Base-by-base conservation (phyloP, 2,888 invertebrate species). In the Tethea ocularis region DNA sequence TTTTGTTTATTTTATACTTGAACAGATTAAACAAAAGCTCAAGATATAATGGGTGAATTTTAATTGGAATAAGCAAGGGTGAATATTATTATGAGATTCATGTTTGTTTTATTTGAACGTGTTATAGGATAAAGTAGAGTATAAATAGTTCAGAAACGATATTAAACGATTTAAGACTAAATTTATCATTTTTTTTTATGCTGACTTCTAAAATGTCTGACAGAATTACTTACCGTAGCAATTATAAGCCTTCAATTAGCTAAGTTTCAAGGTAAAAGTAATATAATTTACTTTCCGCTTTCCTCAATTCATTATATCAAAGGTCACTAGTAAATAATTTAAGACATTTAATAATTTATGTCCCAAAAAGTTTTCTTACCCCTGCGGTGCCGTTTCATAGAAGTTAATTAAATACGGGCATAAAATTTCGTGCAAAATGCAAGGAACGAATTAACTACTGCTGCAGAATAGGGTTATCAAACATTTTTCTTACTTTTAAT, bases 341-440 rank as follows among this genome's bases (percentile, higher is more conserved):
- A 46, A 10, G 46, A 46, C 20, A 20, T 20, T 1, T 46, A 8
- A 46, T 46, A 46, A 46, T 46, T 46, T 46, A 46, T n/a, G 10
- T 10, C 46, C 46, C 10, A 68, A 69, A 78, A 85, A 84, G 64
- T 80, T 82, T 80, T 72, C 72, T 67, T 73, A 68, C 66, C 69
- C 72, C 77, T 78, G 82, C 82, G 75, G 78, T 80, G 74, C 74
- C 77, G 84, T 84, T 84, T 82, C 82, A 74, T 75, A 72, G 79
- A 81, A 82, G 66, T 73, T 88, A 87, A 88, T 88, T 88, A 87
- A 90, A 86, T 87, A 80, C 82, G 67, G 71, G 72, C 71, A 80
- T 76, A 78, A 83, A 85, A 86, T 84, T 82, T 86, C 88, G 83
- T 89, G 88, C 83, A 79, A 86, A 87, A 85, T 88, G 87, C 88